Evolutionary conservation across 2,113 vertebrate genomes (phyloP), one percentile per base, ranked within the genome.

Genomic region (Oophaga pumilio): DNA sequence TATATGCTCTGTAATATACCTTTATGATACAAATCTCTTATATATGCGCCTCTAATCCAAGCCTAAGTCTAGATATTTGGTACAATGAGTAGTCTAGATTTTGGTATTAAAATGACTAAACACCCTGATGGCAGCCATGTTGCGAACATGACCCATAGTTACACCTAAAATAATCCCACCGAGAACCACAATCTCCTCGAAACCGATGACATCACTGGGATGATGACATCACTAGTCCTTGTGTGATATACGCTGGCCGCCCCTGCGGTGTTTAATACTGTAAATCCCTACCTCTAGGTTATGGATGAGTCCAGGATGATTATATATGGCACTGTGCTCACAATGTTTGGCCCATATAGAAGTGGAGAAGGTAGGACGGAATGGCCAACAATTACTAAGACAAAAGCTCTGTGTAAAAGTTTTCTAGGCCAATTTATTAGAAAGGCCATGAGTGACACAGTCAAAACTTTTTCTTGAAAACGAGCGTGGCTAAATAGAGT

Each of bases 51-150:
- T 85, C 59, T 85, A 60, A 8, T 74, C 18, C n/a, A 83, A 52
- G 33, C 52, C 76, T 78, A 59, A 59, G 33, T 22, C 50, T 78
- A 78, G n/a, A n/a, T 78, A 17, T 79, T 80, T 59, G 77, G 26
- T 0, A 33, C 53, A 12, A 28, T 10, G 77, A 33, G 59, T 18
- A 80, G 52, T 28, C n/a, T 78, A 77, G 49, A 53, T 22, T 50
- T 77, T 22, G 74, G 49, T 24, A 57, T 79, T 79, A 80, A 22
- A 28, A 33, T 33, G 77, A 80, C 18, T 28, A 1, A 59, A 79
- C 7, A 20, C 56, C 17, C 8, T 28, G 26, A 59, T 20, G 26
- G 56, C 56, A 1, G 71, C 73, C 73, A 76, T 76, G 49, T 76
- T 76, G 8, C 50, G 18, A 6, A 2, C 33, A 8, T 4, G 1